Base-by-base conservation (phyloP, 1,140 invertebrate genomes). In the Drosophila bocqueti region DNA sequence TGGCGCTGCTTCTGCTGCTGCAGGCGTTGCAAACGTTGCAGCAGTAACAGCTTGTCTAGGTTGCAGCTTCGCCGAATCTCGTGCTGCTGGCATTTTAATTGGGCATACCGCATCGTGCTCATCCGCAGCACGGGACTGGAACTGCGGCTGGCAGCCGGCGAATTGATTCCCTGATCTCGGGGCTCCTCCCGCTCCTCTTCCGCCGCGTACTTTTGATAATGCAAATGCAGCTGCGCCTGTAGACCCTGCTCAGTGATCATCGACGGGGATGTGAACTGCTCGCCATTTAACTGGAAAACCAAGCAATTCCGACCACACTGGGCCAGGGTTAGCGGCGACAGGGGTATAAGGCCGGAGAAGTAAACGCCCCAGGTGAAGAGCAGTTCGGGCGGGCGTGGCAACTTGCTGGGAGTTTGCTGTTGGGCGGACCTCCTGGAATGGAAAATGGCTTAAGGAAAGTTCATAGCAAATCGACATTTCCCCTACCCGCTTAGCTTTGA, bases 221-320 rank as follows among this genome's bases (percentile, higher is more conserved):
- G 78, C 71, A 83, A 46, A 46, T 63, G 83, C 46, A 92, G 61
- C 66, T 91, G 89, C 24, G 81, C 62, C 21, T 83, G 77, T 38
- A 92, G 29, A 9, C 72, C 80, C 45, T 91, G 79, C 31, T 79
- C 72, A 8, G 61, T 78, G 21, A 93, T 77, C 47, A 78, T 50
- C 26, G 94, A 95, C 16, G 94, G 94, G 0, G 95, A 95, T 50
- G 96, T 96, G 93, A 98, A 99, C 82, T 95, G 97, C 16, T 97
- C 97, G 52, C 97, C 97, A 75, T 96, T 96, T 94, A 98, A 96
- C 93, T 97, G 96, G 93, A 98, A 97, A 80, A 98, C 95, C 58
- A 99, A 93, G 60, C 97, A 96, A 91, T 98, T 98, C 18, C 95
- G 93, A 78, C 95, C 94, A 71, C 98, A 96, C 76, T 96, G 95